Evolutionary conservation across 2,113 vertebrate genomes (phyloP).

Genomic region (Tursiops truncatus): DNA sequence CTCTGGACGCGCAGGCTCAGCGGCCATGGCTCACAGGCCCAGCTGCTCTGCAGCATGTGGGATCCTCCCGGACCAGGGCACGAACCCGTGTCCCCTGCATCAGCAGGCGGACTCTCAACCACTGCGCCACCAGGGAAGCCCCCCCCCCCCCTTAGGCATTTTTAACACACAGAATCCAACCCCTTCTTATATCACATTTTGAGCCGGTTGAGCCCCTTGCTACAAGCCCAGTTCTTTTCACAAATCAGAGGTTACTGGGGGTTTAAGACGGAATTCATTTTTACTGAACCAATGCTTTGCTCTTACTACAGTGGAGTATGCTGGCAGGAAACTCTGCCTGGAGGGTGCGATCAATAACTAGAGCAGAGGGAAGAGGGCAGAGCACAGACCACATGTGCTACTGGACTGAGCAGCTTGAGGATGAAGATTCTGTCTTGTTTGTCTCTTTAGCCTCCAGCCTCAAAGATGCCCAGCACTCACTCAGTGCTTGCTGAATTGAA

Average conservation of each 20-base stretch:
- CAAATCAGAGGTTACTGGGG: constrained; percentile 45
- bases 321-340: constrained; percentile 44
- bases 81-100: no score
- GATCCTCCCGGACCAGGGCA: no score
- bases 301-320: not conserved
- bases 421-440: constrained; percentile 38
- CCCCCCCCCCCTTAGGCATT: not conserved
- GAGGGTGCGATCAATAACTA: constrained; percentile 29
- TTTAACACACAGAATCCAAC: constrained; percentile 10
- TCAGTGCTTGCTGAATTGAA: not conserved
- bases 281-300: not conserved
- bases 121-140: no score
- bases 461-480: not conserved
- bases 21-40: no score
- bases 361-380: not conserved
- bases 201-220: not conserved
- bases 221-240: constrained; percentile 10
- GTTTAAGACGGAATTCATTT: constrained; percentile 45
- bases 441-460: constrained; percentile 23
- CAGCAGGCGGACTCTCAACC: no score
- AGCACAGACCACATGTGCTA: not conserved
- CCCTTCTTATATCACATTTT: not conserved
- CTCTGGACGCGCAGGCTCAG: no score
- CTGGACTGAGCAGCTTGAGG: not conserved
- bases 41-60: no score